phyloP scores from a whole-genome alignment of 2,888 invertebrate genomes.

The Agrenia bidenticulata region DNA sequence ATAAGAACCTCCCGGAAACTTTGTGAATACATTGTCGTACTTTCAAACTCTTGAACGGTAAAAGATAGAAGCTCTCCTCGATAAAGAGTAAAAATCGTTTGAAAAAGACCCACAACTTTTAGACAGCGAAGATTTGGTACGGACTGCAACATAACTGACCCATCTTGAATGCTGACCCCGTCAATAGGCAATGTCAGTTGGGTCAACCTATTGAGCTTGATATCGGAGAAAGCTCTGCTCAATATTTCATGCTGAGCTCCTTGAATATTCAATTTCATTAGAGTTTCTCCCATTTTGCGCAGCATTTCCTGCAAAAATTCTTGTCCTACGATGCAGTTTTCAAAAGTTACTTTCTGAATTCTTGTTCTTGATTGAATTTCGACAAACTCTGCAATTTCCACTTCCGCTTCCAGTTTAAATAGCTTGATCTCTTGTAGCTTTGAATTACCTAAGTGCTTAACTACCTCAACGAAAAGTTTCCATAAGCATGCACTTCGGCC shows the following conservation, averaged over 20 bases:
- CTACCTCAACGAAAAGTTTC: slow-evolving; percentile 13
- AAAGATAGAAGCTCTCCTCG: slow-evolving; percentile 12
- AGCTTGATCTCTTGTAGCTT: slow-evolving; percentile 23
- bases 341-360: slow-evolving; percentile 12
- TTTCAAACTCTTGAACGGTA: neutral
- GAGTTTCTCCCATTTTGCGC: neutral
- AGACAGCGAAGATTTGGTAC: slow-evolving; percentile 21
- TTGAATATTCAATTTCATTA: slow-evolving; percentile 16
- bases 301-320: slow-evolving; percentile 28
- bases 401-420: slow-evolving; percentile 18
- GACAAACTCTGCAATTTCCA: slow-evolving; percentile 23
- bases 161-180: slow-evolving; percentile 31
- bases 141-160: slow-evolving; percentile 20
- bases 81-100: slow-evolving; percentile 24
- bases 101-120: slow-evolving; percentile 24
- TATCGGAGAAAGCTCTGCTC: slow-evolving; percentile 21
- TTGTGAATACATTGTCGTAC: neutral
- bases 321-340: slow-evolving; percentile 26
- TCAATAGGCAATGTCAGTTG: slow-evolving; percentile 31
- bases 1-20: slow-evolving; percentile 2
- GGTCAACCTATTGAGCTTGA: slow-evolving; percentile 19
- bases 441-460: neutral
- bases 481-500: slow-evolving; percentile 27
- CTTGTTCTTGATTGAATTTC: slow-evolving; percentile 7
- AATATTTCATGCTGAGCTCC: slow-evolving; percentile 38